A percentile compares a stretch with the other conserved stretches of the same genome.
These are phyloP conservation scores for Andinoacara biseriatus DNA, from an alignment of 2,113 vertebrate species.

Conservation along the genomic window DNA sequence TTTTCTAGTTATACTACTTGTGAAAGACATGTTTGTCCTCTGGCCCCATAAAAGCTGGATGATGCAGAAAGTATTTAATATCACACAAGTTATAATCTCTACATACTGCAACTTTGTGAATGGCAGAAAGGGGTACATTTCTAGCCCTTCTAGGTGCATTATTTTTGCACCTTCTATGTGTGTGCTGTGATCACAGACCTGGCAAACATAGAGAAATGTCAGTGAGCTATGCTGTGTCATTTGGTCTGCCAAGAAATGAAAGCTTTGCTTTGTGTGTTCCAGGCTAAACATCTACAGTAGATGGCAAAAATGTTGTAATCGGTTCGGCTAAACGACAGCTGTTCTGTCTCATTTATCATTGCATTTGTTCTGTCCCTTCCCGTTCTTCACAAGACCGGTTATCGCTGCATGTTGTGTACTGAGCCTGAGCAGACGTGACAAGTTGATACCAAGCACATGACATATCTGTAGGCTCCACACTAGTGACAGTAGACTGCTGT, in stretches of 20 bases:
- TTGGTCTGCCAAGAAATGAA: constrained; percentile 33
- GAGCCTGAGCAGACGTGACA: constrained; percentile 51
- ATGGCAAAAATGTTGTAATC: constrained; percentile 56
- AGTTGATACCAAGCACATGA: constrained; percentile 56
- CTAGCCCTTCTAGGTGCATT: constrained; percentile 4
- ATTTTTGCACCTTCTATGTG: constrained; percentile 1
- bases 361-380: constrained; percentile 62
- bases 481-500: constrained; percentile 29
- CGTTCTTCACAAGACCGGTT: constrained; percentile 45
- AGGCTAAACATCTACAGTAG: constrained; percentile 57
- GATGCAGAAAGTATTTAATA: neutral
- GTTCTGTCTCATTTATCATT: constrained; percentile 48
- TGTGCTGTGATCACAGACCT: constrained; percentile 45
- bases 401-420: constrained; percentile 41
- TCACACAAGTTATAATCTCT: neutral
- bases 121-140: constrained; percentile 12
- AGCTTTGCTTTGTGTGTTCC: constrained; percentile 24
- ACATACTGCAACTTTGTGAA: neutral
- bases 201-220: constrained; percentile 42
- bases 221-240: constrained; percentile 38
- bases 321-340: constrained; percentile 62
- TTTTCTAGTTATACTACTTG: neutral
- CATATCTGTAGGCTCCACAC: constrained; percentile 49
- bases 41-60: neutral
- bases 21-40: neutral